Percentiles rank a stretch among this genome's conserved stretches.
Evolutionary conservation across 2,888 invertebrate species (phyloP).

Genomic region (Cheilosia variabilis): DNA sequence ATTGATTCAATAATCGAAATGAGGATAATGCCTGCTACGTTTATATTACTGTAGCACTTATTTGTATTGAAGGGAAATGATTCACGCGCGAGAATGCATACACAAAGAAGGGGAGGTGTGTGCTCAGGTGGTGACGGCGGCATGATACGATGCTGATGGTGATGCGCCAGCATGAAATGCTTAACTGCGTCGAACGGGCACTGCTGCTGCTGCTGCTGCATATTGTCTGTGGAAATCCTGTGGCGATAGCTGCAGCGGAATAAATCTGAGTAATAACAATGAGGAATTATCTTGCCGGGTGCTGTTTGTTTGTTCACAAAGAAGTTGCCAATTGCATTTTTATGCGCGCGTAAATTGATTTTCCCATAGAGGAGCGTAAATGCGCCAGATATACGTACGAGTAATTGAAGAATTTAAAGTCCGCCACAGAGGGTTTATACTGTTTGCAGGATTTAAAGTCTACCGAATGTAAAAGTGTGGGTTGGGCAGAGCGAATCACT

Average conservation of each 20-base stretch:
- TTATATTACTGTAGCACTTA: slow-evolving; percentile 74
- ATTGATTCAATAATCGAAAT: slow-evolving; percentile 76
- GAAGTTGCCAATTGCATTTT: slow-evolving; percentile 71
- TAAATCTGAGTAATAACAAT: slow-evolving; percentile 74
- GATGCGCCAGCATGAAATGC: slow-evolving; percentile 51
- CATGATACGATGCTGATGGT: slow-evolving; percentile 17
- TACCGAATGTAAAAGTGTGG: too few species aligned
- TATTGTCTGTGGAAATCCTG: slow-evolving; percentile 48
- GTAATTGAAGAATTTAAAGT: slow-evolving; percentile 14
- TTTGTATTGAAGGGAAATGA: slow-evolving; percentile 68
- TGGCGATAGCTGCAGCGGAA: slow-evolving; percentile 67
- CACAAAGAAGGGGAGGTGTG: slow-evolving; percentile 43
- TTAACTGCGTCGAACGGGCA: slow-evolving; percentile 51
- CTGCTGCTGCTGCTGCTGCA: slow-evolving; percentile 16
- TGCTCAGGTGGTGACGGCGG: slow-evolving; percentile 59
- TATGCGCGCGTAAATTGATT: slow-evolving; percentile 65
- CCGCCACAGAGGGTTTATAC: background rate
- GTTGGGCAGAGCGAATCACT: too few species aligned
- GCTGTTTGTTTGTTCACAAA: slow-evolving; percentile 55
- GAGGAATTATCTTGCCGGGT: slow-evolving; percentile 69
- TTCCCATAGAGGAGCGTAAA: slow-evolving; percentile 34
- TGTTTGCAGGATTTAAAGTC: background rate
- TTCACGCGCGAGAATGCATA: slow-evolving; percentile 58
- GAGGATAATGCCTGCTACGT: slow-evolving; percentile 75
- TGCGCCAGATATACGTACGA: slow-evolving; percentile 22